Base-by-base conservation (phyloP, 1,140 invertebrate genomes). In the Ladona fulva region DNA sequence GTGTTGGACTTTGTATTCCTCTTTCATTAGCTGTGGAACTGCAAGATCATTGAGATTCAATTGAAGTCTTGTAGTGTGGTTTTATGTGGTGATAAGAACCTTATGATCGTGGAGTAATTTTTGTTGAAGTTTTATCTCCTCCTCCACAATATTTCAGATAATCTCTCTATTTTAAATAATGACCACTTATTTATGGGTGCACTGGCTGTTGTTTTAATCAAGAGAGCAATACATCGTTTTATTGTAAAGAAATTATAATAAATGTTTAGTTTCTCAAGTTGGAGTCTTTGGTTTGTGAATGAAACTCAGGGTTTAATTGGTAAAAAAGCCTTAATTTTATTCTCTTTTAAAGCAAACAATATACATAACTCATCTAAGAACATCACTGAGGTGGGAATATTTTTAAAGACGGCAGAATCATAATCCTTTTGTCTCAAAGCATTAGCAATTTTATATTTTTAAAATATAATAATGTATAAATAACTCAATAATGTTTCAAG, bases 321-420 rank as follows among this genome's bases (percentile, higher is more conserved):
- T 37, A 66, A 66, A 66, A 66, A 66, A 66, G 52, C 52, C 52
- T 66, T 66, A 66, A 66, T 66, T 66, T 66, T 66, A 66, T 66
- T 66, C 52, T 19, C 14, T 3, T 19, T 16, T 66, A 66, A 66
- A 66, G 52, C 52, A 66, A 52, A 66, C 52, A 66, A 66, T 66
- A 66, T 66, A 66, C 52, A 66, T 66, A 6, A 19, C 1, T 66
- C n/a, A 6, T 19, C 52, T 66, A 19, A 66, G 52, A 19, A 66
- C 52, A 66, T 66, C 52, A 66, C 52, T 66, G 52, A 66, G 52
- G 52, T 66, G 52, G 52, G n/a, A 66, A 66, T 66, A 66, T 66
- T 66, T 66, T 37, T 19, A 3, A 66, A 66, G 52, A 66, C 52
- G n/a, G 52, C n/a, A 66, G 52, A 66, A 66, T 66, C 14, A 22